phyloP scores from a whole-genome alignment of 2,113 vertebrate genomes.

The Tachuris rubrigastra region DNA sequence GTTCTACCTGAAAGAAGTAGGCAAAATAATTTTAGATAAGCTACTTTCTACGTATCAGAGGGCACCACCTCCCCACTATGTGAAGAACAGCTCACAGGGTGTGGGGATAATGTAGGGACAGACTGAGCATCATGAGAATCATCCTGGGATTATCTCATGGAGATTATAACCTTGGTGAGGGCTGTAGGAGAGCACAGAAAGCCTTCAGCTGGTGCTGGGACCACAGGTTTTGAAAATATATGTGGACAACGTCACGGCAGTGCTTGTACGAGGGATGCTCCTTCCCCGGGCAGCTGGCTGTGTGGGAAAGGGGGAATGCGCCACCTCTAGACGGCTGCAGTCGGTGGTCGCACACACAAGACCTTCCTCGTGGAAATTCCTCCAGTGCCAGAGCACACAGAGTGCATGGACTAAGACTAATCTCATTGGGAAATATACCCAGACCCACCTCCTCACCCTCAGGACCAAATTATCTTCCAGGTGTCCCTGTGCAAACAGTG shows the following conservation, averaged over 20 bases:
- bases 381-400: neutral
- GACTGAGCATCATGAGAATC: neutral
- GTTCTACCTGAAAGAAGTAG: neutral
- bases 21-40: neutral
- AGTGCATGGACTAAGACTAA: neutral
- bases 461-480: neutral
- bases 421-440: neutral
- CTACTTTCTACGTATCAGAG: neutral
- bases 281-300: neutral
- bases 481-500: neutral
- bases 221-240: neutral
- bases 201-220: neutral
- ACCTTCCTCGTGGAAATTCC: neutral
- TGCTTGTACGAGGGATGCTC: neutral
- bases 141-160: neutral
- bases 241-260: fast-evolving
- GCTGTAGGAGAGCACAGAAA: neutral
- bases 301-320: neutral
- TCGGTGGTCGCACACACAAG: fast-evolving
- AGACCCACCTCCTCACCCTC: neutral
- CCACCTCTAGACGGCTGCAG: neutral
- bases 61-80: neutral
- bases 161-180: neutral
- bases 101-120: neutral
- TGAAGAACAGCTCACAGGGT: neutral